Evolutionary conservation across 2,888 invertebrate genomes (phyloP), one percentile per base, ranked within the genome.

Genomic region (Ommatoiulus sabulosus): DNA sequence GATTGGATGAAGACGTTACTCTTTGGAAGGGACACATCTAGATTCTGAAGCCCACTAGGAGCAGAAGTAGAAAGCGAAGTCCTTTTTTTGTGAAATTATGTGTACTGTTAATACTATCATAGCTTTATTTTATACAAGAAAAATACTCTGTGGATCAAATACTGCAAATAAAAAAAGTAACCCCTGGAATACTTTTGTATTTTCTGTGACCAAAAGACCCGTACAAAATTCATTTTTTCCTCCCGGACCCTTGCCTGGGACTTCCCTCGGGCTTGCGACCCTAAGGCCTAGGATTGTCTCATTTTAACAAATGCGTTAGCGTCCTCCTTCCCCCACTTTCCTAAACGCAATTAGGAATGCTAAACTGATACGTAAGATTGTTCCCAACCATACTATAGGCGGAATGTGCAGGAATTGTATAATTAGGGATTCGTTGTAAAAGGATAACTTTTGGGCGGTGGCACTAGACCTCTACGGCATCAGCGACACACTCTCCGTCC

Each of bases 1-100:
- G 93, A 93, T 90, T 93, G 93, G 93, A 90, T 91, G 44, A 93
- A 93, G 90, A 92, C 93, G 1, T 86, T 93, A 17, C 88, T 93
- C 46, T 93, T 92, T 91, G 93, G 93, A 17, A 90, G 93, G 44
- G 93, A 93, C 90, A 92, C 92, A n/a, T 93, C 93, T 17, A 90
- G 92, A 90, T 92, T 93, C 86, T 91, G 88, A 87, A 44, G 2
- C 48, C 35, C 43, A 6, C 84, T 5, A n/a, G 15, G 15, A 84
- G 35, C n/a, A 15, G 12, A 84, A 84, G 12, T 84, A n/a, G 12
- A 35, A n/a, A 84, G n/a, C 4, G 15, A 85, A 24, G 24, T 85
- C 17, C 35, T 85, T 80, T 46, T 46, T n/a, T 63, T n/a, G n/a
- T 2, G 63, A 63, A 57, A 10, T 52, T 52, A 52, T 17, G 52